These are phyloP conservation scores for Dryocosmus kuriphilus DNA, from an alignment of 2,888 invertebrate genomes.

Conservation along the genomic window DNA sequence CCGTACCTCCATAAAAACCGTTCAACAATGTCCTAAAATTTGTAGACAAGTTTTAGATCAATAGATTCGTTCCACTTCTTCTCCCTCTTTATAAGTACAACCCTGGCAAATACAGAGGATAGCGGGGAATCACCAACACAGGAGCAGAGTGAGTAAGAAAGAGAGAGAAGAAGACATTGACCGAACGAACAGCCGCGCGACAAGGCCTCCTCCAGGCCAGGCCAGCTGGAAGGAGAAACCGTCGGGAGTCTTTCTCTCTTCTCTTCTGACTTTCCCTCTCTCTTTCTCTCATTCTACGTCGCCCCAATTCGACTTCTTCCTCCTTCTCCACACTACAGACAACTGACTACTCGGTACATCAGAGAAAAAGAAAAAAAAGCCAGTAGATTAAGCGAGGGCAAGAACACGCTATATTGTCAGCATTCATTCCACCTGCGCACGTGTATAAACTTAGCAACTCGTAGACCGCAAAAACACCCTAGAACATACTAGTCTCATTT, in stretches of 20 bases:
- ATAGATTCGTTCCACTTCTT: constrained; percentile 31
- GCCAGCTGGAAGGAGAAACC: constrained; percentile 70
- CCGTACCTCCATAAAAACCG: background rate
- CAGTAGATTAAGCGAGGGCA: constrained; percentile 39
- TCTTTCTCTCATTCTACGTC: constrained; percentile 31
- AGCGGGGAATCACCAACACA: constrained; percentile 26
- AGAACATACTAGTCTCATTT: background rate
- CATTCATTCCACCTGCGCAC: constrained; percentile 39
- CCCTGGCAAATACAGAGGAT: constrained; percentile 32
- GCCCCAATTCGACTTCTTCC: constrained; percentile 34
- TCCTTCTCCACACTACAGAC: constrained; percentile 29
- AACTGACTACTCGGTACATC: constrained; percentile 24
- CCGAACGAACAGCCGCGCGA: constrained; percentile 76
- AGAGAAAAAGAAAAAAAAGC: constrained; percentile 2
- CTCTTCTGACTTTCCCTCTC: constrained; percentile 10
- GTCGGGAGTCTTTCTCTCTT: constrained; percentile 32
- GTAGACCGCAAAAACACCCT: constrained; percentile 4
- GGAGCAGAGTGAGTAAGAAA: constrained; percentile 31
- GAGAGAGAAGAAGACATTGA: constrained; percentile 74
- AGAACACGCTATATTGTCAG: constrained; percentile 37
- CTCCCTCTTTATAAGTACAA: constrained; percentile 28
- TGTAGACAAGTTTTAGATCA: constrained; percentile 36
- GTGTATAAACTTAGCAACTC: constrained; percentile 34
- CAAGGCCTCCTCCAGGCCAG: constrained; percentile 69
- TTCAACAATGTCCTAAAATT: constrained; percentile 14